These are phyloP conservation scores for Cepaea hortensis DNA, from an alignment of 2,888 invertebrate genomes.

Conservation along the genomic window DNA sequence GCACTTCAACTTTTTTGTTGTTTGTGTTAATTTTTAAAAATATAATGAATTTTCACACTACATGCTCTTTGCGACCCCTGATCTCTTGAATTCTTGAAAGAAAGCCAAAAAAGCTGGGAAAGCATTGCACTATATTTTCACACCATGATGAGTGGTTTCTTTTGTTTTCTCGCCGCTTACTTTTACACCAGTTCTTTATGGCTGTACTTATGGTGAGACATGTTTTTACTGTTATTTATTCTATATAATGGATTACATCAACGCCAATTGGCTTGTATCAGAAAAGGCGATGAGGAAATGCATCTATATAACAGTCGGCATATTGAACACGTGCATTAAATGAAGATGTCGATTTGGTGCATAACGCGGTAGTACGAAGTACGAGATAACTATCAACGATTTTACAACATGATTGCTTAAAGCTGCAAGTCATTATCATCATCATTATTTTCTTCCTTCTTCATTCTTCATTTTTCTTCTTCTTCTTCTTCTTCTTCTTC, in stretches of 20 bases:
- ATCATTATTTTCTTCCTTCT: background rate
- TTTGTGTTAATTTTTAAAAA: background rate
- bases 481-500: background rate
- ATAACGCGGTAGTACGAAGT: too few relatives aligned
- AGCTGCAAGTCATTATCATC: background rate
- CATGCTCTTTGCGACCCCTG: background rate
- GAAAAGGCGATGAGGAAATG: background rate
- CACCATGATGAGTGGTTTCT: background rate
- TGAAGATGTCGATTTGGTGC: too few relatives aligned
- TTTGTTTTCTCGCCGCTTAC: slow-evolving; percentile 23
- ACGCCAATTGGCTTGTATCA: background rate
- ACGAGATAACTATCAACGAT: too few relatives aligned
- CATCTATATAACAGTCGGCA: background rate
- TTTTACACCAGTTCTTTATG: background rate
- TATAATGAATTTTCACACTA: slow-evolving; percentile 7
- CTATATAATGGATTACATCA: background rate
- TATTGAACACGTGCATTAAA: too few relatives aligned
- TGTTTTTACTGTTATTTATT: background rate
- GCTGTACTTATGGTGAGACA: background rate
- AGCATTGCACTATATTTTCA: background rate
- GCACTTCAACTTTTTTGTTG: background rate
- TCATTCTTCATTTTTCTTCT: background rate
- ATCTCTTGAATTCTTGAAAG: background rate
- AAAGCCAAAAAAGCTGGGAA: slow-evolving; percentile 15
- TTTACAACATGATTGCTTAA: background rate